A percentile compares a stretch with the other conserved stretches of the same genome.
These are phyloP conservation scores for Andrena minutula DNA, from an alignment of 2,888 invertebrate genomes.

Conservation along the genomic window DNA sequence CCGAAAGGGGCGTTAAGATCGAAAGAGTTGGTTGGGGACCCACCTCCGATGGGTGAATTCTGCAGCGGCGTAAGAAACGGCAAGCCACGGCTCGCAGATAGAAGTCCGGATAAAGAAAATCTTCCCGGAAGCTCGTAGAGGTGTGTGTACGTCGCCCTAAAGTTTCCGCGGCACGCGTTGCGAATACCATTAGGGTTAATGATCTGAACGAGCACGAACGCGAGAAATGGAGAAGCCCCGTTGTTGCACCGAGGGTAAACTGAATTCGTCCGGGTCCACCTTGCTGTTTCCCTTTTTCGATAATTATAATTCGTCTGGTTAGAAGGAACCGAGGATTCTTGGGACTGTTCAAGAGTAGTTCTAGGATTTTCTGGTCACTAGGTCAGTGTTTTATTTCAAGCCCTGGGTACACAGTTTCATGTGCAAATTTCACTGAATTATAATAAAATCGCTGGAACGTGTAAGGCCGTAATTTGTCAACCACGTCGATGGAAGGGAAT, in stretches of 20 bases:
- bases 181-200: constrained; percentile 66
- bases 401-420: too few species aligned
- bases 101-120: constrained; percentile 50
- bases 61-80: constrained; percentile 12
- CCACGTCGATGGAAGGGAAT: not conserved
- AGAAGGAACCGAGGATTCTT: too few species aligned
- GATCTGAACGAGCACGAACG: constrained; percentile 59
- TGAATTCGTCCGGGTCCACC: constrained; percentile 32
- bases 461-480: too few species aligned
- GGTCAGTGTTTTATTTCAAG: too few species aligned
- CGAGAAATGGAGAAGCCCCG: constrained; percentile 34
- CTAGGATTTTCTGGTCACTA: too few species aligned
- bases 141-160: constrained; percentile 31
- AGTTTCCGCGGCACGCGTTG: constrained; percentile 59
- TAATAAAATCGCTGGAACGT: too few species aligned
- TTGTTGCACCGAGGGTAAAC: constrained; percentile 35
- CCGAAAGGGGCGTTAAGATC: constrained; percentile 22
- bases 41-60: constrained; percentile 32
- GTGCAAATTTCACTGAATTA: too few species aligned
- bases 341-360: too few species aligned
- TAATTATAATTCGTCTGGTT: constrained; percentile 10
- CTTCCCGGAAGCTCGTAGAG: constrained; percentile 54
- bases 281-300: not conserved
- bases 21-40: constrained; percentile 34
- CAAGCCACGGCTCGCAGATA: constrained; percentile 35